A percentile compares a stretch with the other conserved stretches of the same genome.
Conservation (phyloP, 1,140 invertebrate genomes). For the Mya arenaria region DNA sequence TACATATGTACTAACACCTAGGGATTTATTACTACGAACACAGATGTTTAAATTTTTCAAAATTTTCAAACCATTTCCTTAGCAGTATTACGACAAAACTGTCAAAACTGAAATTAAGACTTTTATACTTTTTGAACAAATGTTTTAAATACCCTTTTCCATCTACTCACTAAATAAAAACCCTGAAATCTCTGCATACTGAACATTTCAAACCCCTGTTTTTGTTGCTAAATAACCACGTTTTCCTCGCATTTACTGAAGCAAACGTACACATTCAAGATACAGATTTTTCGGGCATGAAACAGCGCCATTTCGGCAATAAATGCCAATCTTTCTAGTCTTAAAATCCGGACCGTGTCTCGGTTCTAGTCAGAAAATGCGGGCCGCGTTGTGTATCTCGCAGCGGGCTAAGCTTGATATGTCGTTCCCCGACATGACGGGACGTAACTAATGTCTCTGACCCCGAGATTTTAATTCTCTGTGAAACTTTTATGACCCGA, state of each 20-base stretch:
- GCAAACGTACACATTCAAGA: constrained; percentile 35
- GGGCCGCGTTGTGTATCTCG: constrained; percentile 52
- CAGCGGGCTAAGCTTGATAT: constrained; percentile 38
- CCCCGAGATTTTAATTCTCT: constrained; percentile 51
- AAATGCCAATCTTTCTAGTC: constrained; percentile 57
- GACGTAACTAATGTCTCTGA: constrained; percentile 30
- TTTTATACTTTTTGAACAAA: too few species aligned
- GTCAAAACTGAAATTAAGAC: too few species aligned
- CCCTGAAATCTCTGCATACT: too few species aligned
- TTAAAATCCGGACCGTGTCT: constrained; percentile 55
- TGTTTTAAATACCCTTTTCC: too few species aligned
- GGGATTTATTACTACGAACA: too few species aligned
- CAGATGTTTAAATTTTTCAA: too few species aligned
- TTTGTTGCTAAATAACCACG: too few species aligned
- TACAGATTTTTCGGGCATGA: constrained; percentile 51
- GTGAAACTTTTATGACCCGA: constrained; percentile 50
- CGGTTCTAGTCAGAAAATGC: constrained; percentile 47
- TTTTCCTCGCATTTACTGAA: not conserved
- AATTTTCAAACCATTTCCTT: too few species aligned
- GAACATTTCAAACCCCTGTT: too few species aligned
- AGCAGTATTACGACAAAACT: too few species aligned
- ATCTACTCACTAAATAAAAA: too few species aligned
- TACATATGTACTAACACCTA: too few species aligned
- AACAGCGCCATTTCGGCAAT: constrained; percentile 32
- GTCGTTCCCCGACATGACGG: constrained; percentile 48